Base-by-base conservation (phyloP, 2,797 vertebrate species). In the Cryptoprocta ferox region DNA sequence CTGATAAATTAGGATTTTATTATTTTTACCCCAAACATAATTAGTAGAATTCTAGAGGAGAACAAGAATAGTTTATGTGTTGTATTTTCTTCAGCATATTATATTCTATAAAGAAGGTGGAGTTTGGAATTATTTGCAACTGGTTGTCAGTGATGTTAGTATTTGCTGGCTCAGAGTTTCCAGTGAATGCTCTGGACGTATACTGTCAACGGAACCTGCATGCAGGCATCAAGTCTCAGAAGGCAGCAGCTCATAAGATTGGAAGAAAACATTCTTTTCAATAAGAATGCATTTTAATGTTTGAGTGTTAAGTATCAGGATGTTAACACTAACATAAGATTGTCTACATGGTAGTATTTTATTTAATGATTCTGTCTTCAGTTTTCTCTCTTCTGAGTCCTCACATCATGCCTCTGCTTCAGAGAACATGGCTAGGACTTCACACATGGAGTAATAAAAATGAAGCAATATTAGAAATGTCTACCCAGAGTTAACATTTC, bases 1-100 rank as follows among this genome's bases (percentile, higher is more conserved):
- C n/a, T 59, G 65, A 68, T 89, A 78, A 97, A 93, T 87, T 89
- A 95, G 56, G 8, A 86, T 89, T 66, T 53, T 24, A 75, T 92
- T 86, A n/a, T 94, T 82, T 93, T 94, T 75, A 63, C 65, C 92
- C 2, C 42, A n/a, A 73, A 50, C 21, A 61, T 9, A 28, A 65
- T 65, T 85, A 61, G 24, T 91, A 78, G 85, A 90, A 78, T 88
- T 28, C 76, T 63, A 91, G 32, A 26, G 24, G 18, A 78, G 9
- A 65, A 85, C 75, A 79, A 53, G 16, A 59, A 71, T 30, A 84
- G 30, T 68, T 81, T 68, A 63, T 53, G 87, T 65, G 45, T 76
- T 93, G 82, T 89, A 42, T 61, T 87, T 81, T 9, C 56, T 28
- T 21, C 1, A 10, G 19, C 2, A 6, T 68, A 3, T 53, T 82